A percentile compares a stretch with the other conserved stretches of the same genome.
Conservation (phyloP, 2,797 vertebrate genomes). For the Poliocrania exsul region DNA sequence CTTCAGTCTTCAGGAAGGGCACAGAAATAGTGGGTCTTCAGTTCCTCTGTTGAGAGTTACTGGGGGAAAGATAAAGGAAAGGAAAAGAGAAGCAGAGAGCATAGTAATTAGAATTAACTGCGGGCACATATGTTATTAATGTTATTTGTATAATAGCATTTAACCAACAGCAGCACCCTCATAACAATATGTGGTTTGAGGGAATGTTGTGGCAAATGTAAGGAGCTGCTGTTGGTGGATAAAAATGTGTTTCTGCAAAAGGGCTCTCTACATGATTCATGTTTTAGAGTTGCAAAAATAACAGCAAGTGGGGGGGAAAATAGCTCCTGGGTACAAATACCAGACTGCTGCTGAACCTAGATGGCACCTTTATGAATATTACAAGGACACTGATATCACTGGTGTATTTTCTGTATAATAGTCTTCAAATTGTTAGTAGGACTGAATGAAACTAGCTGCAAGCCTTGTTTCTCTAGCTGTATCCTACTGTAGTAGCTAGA, state of each 20-base stretch:
- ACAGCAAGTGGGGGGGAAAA: not conserved
- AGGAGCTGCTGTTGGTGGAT: not conserved
- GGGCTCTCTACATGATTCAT: not conserved
- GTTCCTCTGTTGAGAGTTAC: not conserved
- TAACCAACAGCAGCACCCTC: conserved; percentile 29
- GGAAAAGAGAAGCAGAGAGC: not conserved
- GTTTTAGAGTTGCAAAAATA: conserved; percentile 7
- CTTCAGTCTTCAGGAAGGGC: not conserved
- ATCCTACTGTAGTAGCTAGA: not conserved
- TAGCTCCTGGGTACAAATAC: not conserved
- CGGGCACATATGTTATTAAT: conserved; percentile 32
- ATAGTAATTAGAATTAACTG: conserved; percentile 29
- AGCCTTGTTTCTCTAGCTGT: not conserved
- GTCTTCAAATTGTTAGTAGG: not conserved
- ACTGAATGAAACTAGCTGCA: not conserved
- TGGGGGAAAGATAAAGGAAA: not conserved
- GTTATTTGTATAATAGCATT: conserved; percentile 45
- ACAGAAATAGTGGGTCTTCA: not conserved
- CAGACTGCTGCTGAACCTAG: not conserved
- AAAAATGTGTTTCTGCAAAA: not conserved
- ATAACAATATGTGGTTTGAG: conserved; percentile 28
- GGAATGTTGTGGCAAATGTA: conserved; percentile 21
- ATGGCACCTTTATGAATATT: conserved; percentile 3
- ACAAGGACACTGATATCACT: not conserved
- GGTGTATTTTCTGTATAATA: not conserved